Evolutionary conservation across 2,888 invertebrate genomes (phyloP).

Genomic region (Frankliniella fusca): DNA sequence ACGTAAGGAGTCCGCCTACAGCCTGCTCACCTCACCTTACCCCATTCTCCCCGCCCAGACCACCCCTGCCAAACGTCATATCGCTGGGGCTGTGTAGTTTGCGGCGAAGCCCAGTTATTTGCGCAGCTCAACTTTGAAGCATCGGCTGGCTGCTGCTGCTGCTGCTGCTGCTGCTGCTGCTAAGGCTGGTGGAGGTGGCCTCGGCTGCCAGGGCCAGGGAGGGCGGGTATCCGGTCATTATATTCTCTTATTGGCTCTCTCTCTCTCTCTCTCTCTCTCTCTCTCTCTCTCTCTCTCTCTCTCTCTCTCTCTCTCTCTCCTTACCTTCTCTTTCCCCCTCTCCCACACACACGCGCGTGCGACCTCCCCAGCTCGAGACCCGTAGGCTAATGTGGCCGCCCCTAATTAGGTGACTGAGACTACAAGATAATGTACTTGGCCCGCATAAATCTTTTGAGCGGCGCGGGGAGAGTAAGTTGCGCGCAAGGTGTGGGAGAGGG

Average conservation of each 20-base stretch:
- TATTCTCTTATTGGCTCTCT: too few relatives aligned
- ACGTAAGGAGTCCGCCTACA: too few relatives aligned
- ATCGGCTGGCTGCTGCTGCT: neutral
- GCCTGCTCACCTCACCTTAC: neutral
- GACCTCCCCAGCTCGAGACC: slow-evolving; percentile 32
- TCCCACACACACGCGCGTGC: neutral
- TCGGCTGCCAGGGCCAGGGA: too few relatives aligned
- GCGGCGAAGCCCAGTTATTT: slow-evolving; percentile 2
- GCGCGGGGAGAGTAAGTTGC: neutral
- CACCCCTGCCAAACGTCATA: neutral
- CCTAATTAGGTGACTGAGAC: slow-evolving; percentile 55
- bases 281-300: too few relatives aligned
- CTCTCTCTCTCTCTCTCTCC: too few relatives aligned
- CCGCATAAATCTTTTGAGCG: slow-evolving; percentile 50
- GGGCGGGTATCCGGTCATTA: too few relatives aligned
- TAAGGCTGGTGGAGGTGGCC: too few relatives aligned
- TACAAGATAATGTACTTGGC: slow-evolving; percentile 56
- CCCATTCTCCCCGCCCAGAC: neutral
- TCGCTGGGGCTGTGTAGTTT: slow-evolving; percentile 13
- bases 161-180: neutral
- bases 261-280: too few relatives aligned
- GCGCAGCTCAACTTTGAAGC: neutral
- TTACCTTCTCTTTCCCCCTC: neutral
- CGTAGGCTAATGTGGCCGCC: slow-evolving; percentile 54
- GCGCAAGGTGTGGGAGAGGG: neutral